phyloP scores from a whole-genome alignment of 2,888 invertebrate genomes.

The Agonopterix arenella region DNA sequence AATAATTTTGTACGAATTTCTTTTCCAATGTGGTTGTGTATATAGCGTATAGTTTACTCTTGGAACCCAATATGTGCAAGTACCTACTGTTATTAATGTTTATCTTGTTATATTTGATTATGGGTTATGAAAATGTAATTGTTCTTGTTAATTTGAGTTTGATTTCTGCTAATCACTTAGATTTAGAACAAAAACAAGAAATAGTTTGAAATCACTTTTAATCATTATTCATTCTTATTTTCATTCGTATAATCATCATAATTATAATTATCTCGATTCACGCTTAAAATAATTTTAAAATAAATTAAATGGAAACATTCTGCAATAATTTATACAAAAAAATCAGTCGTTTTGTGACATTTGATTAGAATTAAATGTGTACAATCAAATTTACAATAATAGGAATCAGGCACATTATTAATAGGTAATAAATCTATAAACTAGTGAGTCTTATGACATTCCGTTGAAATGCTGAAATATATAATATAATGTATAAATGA shows the following conservation, averaged over 20 bases:
- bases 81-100: background rate
- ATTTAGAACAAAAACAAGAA: slow-evolving; percentile 20
- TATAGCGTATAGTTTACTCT: no score
- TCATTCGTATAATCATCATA: slow-evolving; percentile 71
- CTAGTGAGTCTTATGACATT: slow-evolving; percentile 49
- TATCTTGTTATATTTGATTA: slow-evolving; percentile 6
- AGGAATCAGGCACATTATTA: slow-evolving; percentile 74
- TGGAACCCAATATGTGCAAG: no score
- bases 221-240: slow-evolving; percentile 69
- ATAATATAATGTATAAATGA: slow-evolving; percentile 24
- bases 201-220: slow-evolving; percentile 56
- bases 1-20: no score
- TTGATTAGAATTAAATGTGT: slow-evolving; percentile 68
- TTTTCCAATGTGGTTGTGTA: no score
- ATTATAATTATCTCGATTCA: slow-evolving; percentile 73
- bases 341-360: slow-evolving; percentile 73
- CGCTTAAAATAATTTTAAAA: slow-evolving; percentile 72
- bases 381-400: slow-evolving; percentile 72
- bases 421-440: slow-evolving; percentile 40
- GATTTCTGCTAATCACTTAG: slow-evolving; percentile 2
- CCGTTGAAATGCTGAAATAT: slow-evolving; percentile 32
- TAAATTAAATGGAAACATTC: slow-evolving; percentile 71
- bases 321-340: slow-evolving; percentile 73
- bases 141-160: background rate
- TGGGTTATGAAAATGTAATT: slow-evolving; percentile 11